phyloP scores from a whole-genome alignment of 1,140 invertebrate genomes.

The Magallana gigas region DNA sequence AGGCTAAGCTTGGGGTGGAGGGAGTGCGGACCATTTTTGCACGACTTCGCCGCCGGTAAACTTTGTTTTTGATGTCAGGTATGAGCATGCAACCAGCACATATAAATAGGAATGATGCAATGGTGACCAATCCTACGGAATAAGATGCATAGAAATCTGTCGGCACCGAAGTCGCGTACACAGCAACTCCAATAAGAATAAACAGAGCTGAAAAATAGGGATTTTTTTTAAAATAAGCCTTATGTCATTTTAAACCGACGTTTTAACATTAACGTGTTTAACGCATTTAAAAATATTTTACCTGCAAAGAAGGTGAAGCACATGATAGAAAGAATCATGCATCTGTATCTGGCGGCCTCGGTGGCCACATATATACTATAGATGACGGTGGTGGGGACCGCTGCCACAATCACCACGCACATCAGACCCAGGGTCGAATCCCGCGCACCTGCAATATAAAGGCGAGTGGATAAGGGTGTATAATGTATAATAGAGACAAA shows the following conservation, averaged over 20 bases:
- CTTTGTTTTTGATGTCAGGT: neutral
- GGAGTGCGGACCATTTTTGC: too few relatives aligned
- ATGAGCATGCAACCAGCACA: constrained; percentile 35
- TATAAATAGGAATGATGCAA: constrained; percentile 30
- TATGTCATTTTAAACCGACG: too few relatives aligned
- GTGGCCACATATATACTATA: constrained; percentile 45
- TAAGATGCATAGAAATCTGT: constrained; percentile 32
- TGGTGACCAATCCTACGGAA: constrained; percentile 35
- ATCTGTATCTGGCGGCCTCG: constrained; percentile 38
- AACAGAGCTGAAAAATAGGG: constrained; percentile 43
- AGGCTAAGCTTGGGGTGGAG: too few relatives aligned
- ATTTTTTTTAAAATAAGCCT: too few relatives aligned
- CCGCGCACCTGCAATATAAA: neutral
- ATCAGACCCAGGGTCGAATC: neutral
- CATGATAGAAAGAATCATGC: constrained; percentile 41
- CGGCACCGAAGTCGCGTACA: constrained; percentile 40
- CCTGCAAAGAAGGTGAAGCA: constrained; percentile 26
- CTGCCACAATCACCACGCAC: constrained; percentile 22
- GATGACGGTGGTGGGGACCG: neutral
- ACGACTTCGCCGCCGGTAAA: too few relatives aligned
- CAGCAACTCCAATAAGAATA: constrained; percentile 42
- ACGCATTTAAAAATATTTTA: neutral
- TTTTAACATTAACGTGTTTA: too few relatives aligned
- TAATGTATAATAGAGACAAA: too few relatives aligned
- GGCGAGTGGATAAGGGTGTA: too few relatives aligned